Percentiles rank a stretch among this genome's conserved stretches.
Evolutionary conservation across 1,140 invertebrate genomes (phyloP).

Genomic region (Listronotus bonariensis): DNA sequence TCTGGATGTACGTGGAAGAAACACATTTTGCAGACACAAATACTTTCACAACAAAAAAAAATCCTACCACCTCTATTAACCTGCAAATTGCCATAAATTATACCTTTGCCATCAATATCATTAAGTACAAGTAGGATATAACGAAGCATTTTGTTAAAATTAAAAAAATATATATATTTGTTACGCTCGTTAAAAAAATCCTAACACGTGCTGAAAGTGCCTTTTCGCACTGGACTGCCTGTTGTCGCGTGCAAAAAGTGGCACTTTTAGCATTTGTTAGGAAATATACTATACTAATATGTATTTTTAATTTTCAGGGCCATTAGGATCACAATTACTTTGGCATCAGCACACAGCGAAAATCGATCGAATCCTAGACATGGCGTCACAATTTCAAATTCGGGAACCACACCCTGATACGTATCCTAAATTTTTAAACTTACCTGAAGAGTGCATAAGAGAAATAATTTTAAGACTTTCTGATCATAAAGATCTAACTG

Average conservation of each 20-base stretch:
- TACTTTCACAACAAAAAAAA: no score
- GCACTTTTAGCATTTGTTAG: no score
- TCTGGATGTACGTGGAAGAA: no score
- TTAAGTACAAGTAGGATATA: no score
- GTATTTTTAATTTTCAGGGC: slow-evolving; percentile 52
- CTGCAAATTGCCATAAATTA: no score
- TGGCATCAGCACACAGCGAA: slow-evolving; percentile 87
- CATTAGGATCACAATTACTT: slow-evolving; percentile 83
- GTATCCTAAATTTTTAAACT: slow-evolving; percentile 81
- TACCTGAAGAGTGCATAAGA: slow-evolving; percentile 92
- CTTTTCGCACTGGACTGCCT: background rate
- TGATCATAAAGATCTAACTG: slow-evolving; percentile 88
- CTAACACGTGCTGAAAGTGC: no score
- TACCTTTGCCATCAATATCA: no score
- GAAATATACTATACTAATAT: background rate
- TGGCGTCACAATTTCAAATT: slow-evolving; percentile 79
- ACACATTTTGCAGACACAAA: no score
- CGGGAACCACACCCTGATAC: slow-evolving; percentile 80
- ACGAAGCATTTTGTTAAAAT: no score
- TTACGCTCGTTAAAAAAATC: no score
- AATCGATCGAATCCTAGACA: slow-evolving; percentile 81
- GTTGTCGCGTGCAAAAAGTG: background rate
- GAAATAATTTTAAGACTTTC: slow-evolving; percentile 88
- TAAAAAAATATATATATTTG: no score
- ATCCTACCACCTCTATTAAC: no score